These are phyloP conservation scores for Plectrocnemia conspersa DNA, from an alignment of 1,140 invertebrate species.

Conservation along the genomic window DNA sequence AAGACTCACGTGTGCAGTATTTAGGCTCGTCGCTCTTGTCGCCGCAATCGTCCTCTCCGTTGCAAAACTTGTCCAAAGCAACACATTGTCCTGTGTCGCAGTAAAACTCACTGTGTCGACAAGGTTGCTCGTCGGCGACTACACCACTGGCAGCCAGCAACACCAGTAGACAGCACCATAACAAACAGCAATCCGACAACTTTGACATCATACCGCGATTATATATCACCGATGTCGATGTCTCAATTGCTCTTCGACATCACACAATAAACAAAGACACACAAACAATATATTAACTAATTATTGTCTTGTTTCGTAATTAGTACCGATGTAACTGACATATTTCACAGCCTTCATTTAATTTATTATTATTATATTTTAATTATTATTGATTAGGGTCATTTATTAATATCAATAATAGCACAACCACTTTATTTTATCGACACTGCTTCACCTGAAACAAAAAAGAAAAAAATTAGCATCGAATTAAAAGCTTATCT, in stretches of 20 bases:
- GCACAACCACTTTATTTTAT: too few relatives aligned
- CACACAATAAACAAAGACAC: too few relatives aligned
- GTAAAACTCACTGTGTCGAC: conserved; percentile 71
- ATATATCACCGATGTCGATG: too few relatives aligned
- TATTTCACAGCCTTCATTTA: neutral
- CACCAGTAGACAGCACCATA: conserved; percentile 9
- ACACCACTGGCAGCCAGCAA: conserved; percentile 7
- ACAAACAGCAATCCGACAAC: neutral
- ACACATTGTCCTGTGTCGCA: conserved; percentile 70
- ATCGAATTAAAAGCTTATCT: too few relatives aligned
- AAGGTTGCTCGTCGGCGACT: conserved; percentile 40
- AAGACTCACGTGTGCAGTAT: conserved; percentile 71
- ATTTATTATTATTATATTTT: neutral
- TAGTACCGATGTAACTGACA: too few relatives aligned
- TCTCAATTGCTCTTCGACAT: too few relatives aligned
- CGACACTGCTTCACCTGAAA: too few relatives aligned
- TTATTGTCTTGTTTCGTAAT: too few relatives aligned
- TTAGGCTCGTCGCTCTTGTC: conserved; percentile 74
- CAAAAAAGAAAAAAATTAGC: too few relatives aligned
- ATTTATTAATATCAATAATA: neutral
- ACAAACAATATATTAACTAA: too few relatives aligned
- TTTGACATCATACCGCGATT: neutral
- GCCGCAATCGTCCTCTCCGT: conserved; percentile 72
- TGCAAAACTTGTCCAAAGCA: conserved; percentile 70
- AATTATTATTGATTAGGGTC: neutral